Base-by-base conservation (phyloP, 2,888 invertebrate species). In the Luperina nickerlii region DNA sequence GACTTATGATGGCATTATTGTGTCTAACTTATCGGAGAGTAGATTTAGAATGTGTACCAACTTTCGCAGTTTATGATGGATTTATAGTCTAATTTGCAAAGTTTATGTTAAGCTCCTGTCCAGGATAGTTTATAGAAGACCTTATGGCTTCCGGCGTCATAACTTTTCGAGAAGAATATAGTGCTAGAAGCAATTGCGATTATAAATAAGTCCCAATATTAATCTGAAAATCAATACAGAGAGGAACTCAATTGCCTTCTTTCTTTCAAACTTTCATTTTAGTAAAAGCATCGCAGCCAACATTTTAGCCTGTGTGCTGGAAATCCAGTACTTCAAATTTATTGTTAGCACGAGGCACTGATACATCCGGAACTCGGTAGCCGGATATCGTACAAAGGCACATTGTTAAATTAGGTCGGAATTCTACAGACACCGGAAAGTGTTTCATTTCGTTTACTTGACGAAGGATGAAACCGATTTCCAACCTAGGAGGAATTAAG, bases 391-490 rank as follows among this genome's bases (percentile, higher is more conserved):
- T 27, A 69, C 67, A 68, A 70, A 78, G 62, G 57, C 32, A 75
- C 32, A 54, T 68, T 73, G 68, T 81, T 81, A 74, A 73, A 82
- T 85, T 60, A 78, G 54, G 38, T 75, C 42, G 24, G 32, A 71
- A 67, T 76, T 27, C 63, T 82, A 72, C 68, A 18, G 51, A 60
- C 38, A 78, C 66, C 63, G 74, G 65, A 76, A 82, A 74, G 72
- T 76, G 71, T 80, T 86, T 75, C n/a, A 74, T 78, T 71, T 79
- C 66, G 65, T 81, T 79, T 74, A 69, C 42, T 76, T 76, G 63
- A 38, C 13, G n/a, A 27, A 54, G 67, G 62, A 83, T 65, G 42
- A 74, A 76, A 78, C 74, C 70, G 73, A 76, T 81, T 81, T 85
- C 48, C 69, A 76, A 57, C 68, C 75, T 69, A 70, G 66, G n/a